These are phyloP conservation scores for Ailuropoda melanoleuca DNA, from an alignment of 2,113 vertebrate genomes.

Conservation along the genomic window DNA sequence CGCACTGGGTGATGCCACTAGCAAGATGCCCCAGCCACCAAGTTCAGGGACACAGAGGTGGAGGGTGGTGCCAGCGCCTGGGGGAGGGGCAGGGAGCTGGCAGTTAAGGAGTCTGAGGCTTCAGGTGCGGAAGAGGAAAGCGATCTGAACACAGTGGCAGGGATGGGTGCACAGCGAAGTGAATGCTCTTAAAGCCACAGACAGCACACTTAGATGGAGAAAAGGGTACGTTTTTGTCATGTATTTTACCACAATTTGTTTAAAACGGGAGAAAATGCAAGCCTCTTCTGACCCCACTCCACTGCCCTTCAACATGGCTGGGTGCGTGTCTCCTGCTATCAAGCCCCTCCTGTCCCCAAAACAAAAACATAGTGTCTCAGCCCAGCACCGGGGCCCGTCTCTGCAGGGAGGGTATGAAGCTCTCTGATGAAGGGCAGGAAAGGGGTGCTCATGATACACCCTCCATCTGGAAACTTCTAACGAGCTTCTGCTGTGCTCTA, in stretches of 20 bases:
- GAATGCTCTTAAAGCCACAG: neutral
- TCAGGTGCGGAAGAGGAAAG: neutral
- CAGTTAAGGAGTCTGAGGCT: neutral
- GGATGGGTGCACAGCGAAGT: neutral
- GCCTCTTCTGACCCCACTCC: too few species aligned
- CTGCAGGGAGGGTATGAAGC: neutral
- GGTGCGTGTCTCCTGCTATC: neutral
- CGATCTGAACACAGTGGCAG: neutral
- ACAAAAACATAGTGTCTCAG: neutral
- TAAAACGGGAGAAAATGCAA: neutral
- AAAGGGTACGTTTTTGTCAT: neutral
- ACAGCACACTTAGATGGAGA: neutral
- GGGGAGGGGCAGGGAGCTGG: too few species aligned
- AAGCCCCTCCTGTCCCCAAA: neutral
- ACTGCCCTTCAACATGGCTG: neutral
- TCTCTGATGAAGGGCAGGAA: neutral
- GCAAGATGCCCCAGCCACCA: neutral
- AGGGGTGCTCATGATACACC: neutral
- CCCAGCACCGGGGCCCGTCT: neutral
- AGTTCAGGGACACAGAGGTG: neutral
- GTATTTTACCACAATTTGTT: neutral
- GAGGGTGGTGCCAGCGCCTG: too few species aligned
- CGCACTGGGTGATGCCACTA: too few species aligned
- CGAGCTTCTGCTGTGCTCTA: rapidly evolving
- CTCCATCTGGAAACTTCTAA: neutral